Evolutionary conservation across 2,888 invertebrate species (phyloP), one percentile per base, ranked within the genome.

Genomic region (Hybos culiciformis): DNA sequence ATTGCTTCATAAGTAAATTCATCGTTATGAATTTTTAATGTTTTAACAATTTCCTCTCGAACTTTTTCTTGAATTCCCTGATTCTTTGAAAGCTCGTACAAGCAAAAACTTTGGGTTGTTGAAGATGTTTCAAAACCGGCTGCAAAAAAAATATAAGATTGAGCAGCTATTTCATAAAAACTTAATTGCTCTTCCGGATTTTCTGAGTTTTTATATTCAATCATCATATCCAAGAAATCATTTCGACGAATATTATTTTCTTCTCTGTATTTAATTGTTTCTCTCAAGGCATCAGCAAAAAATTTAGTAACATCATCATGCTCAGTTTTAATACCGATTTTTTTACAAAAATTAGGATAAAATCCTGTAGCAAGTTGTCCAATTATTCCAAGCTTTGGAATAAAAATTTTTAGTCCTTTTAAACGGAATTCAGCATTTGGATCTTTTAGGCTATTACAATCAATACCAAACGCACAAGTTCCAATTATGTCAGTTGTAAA

Each of bases 91-190:
- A 70, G 47, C 46, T 64, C 55, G 44, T 65, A 64, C 8, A 65
- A 46, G 29, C 63, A 46, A 36, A 60, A 68, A 1, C 62, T 46
- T 48, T 69, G 56, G 0, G 67, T 62, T 0, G 66, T 61, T 1
- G 70, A 64, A 33, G 63, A 66, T 1, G 70, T 69, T 48, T 70
- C 70, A 48, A 65, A 70, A 0, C 70, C 70, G 5, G 62, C 71
- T 3, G 56, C 53, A 46, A 67, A 69, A 49, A 70, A 69, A 19
- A 68, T 54, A 49, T 68, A 65, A 3, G 63, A 61, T 50, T 70
- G 68, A 0, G 68, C 63, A 2, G 59, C 57, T 21, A 68, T 63
- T 1, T 42, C 26, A 15, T 14, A 3, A 26, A 23, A 38, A 4
- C 5, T 18, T 9, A 38, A 8, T 24, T n/a, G 12, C 2, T 20